Percentiles rank a stretch among this genome's conserved stretches.
Conservation (phyloP, 2,888 invertebrate genomes). For the Anodontia alba region DNA sequence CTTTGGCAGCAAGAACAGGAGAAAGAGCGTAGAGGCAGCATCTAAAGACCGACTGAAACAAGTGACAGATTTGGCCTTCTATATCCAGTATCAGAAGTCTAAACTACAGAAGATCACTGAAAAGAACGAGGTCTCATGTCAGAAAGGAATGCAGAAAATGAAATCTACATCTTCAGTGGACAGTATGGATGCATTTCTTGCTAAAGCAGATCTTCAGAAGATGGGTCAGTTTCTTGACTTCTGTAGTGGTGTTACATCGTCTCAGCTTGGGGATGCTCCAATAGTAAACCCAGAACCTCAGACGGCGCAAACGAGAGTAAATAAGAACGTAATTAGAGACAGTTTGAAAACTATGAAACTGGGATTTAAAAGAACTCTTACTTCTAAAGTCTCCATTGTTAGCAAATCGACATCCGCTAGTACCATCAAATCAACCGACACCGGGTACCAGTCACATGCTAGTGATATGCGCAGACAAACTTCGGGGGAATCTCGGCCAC, state of each 20-base stretch:
- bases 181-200: conserved; percentile 44
- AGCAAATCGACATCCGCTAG: conserved; percentile 25
- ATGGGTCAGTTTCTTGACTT: conserved; percentile 41
- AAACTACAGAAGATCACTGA: conserved; percentile 29
- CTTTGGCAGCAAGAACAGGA: conserved; percentile 19
- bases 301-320: background rate
- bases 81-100: conserved; percentile 36
- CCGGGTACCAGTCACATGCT: conserved; percentile 27
- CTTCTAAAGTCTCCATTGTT: conserved; percentile 8
- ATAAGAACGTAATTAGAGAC: background rate
- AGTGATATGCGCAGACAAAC: background rate
- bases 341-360: conserved; percentile 39
- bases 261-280: background rate
- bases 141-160: conserved; percentile 26
- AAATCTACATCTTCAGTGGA: conserved; percentile 33
- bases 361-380: conserved; percentile 40
- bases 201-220: conserved; percentile 46
- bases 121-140: background rate
- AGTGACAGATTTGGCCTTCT: conserved; percentile 53
- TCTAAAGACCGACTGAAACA: conserved; percentile 35
- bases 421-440: conserved; percentile 28
- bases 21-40: background rate
- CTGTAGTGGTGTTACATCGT: conserved; percentile 34
- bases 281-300: background rate
- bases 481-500: background rate